phyloP scores from a whole-genome alignment of 23 tunicate species.

The Aplidium turbinatum region DNA sequence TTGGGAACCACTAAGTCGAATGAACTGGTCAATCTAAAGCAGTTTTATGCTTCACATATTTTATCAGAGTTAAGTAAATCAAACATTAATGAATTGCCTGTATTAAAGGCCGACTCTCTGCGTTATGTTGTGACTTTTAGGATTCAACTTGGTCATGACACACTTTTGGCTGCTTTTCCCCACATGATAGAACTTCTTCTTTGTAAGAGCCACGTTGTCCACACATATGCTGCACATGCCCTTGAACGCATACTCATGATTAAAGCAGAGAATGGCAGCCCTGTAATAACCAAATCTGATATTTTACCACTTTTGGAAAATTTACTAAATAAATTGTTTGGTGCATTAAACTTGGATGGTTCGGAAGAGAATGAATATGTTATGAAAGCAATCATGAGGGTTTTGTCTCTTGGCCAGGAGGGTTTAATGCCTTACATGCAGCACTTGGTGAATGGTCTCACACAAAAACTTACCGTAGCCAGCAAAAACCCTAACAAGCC shows the following conservation, averaged over 20 bases:
- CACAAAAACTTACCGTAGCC: slow-evolving; percentile 53
- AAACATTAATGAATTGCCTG: slow-evolving; percentile 42
- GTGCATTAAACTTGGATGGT: slow-evolving; percentile 55
- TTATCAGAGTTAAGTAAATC: slow-evolving; percentile 41
- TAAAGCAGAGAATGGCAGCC: slow-evolving; percentile 41
- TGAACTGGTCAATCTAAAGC: slow-evolving; percentile 71
- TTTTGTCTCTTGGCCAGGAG: slow-evolving; percentile 59
- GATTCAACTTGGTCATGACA: slow-evolving; percentile 57
- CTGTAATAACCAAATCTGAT: slow-evolving; percentile 61
- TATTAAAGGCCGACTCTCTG: slow-evolving; percentile 75
- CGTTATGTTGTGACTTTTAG: slow-evolving; percentile 89
- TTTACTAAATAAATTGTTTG: slow-evolving; percentile 51
- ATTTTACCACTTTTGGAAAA: slow-evolving; percentile 57
- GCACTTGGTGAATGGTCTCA: slow-evolving; percentile 56
- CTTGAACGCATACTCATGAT: slow-evolving; percentile 83
- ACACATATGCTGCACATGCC: slow-evolving; percentile 93
- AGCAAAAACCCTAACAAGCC: slow-evolving; percentile 95
- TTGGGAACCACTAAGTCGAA: slow-evolving; percentile 83
- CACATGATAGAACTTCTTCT: slow-evolving; percentile 36
- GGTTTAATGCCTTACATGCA: slow-evolving; percentile 61
- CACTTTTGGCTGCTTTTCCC: slow-evolving; percentile 59
- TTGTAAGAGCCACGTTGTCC: slow-evolving; percentile 67
- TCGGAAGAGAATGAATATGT: slow-evolving; percentile 87
- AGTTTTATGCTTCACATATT: slow-evolving; percentile 69
- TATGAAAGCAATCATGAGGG: slow-evolving; percentile 86